phyloP scores from a whole-genome alignment of 53 echinoderm and acorn worm species.

The Paracentrotus lividus region DNA sequence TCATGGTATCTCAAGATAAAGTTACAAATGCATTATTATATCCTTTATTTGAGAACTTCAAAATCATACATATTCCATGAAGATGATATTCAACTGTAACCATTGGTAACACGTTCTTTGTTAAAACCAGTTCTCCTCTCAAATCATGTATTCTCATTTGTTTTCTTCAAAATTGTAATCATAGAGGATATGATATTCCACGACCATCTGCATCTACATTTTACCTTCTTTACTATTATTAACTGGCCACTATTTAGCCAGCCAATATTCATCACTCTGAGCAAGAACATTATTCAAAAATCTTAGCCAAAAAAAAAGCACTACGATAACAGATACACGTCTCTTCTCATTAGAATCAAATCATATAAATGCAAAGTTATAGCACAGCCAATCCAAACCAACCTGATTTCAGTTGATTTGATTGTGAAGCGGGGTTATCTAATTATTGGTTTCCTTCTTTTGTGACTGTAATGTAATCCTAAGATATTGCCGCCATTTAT shows the following conservation, averaged over 20 bases:
- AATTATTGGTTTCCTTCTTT: conserved; percentile 6
- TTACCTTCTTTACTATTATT: neutral
- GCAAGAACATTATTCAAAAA: neutral
- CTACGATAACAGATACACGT: conserved; percentile 25
- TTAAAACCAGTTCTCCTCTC: neutral
- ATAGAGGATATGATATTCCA: neutral
- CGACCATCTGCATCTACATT: neutral
- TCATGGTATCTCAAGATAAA: no score
- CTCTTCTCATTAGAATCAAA: conserved; percentile 58
- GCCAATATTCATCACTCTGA: neutral
- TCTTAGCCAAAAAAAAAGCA: neutral
- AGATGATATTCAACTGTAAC: no score
- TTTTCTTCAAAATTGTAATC: neutral
- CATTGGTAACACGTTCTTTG: neutral
- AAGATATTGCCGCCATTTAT: conserved; percentile 14
- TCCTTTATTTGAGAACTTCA: no score
- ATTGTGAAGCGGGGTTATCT: conserved; percentile 41
- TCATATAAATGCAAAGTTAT: conserved; percentile 52
- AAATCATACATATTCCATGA: no score
- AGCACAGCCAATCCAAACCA: neutral
- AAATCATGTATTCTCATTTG: neutral
- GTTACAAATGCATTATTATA: no score
- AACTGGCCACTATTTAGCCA: neutral
- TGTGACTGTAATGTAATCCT: conserved; percentile 21
- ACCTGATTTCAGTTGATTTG: conserved; percentile 1